Base-by-base conservation (phyloP, 2,797 vertebrate genomes). In the Ctenopoma multispine region DNA sequence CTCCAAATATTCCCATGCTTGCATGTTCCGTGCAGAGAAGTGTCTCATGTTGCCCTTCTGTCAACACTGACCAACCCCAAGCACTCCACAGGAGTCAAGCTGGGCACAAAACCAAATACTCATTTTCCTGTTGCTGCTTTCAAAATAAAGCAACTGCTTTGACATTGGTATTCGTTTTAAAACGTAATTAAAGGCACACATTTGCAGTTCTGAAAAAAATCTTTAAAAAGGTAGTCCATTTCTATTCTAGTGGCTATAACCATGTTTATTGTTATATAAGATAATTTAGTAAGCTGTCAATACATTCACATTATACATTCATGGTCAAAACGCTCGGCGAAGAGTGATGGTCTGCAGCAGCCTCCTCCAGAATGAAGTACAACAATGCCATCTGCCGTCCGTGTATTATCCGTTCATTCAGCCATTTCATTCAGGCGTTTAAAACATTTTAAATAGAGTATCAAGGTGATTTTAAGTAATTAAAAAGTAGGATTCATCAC, bases 1-100 rank as follows among this genome's bases (percentile, higher is more conserved):
- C 60, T 80, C 64, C 74, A 77, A 82, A 88, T 77, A 79, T 72
- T 49, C 50, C 60, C 68, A 63, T 81, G 75, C 71, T 80, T 47
- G 71, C 77, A 83, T 83, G 76, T 40, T 82, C 80, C 64, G 66
- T 8, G 63, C 57, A 61, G 55, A 65, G 62, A 23, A 69, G 27
- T 43, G 56, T 86, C 63, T 89, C 88, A 86, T 86, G 68, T 84
- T 81, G 75, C 57, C 69, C 79, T 12, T 48, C 78, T 82, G 73
- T 75, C 71, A 83, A 80, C 67, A 78, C 77, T 77, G 75, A 73
- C 72, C 65, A 63, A 63, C 47, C 65, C 44, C 54, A 31, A 63
- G 14, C 44, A 34, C 70, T 56, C 60, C 14, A 1, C 53, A 24
- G 50, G 53, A 13, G 74, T 72, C 23, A 75, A 74, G 57, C 1